Percentiles rank a stretch among this genome's conserved stretches.
Evolutionary conservation across 2,113 vertebrate species (phyloP).

Genomic region (Nettapus auritus): DNA sequence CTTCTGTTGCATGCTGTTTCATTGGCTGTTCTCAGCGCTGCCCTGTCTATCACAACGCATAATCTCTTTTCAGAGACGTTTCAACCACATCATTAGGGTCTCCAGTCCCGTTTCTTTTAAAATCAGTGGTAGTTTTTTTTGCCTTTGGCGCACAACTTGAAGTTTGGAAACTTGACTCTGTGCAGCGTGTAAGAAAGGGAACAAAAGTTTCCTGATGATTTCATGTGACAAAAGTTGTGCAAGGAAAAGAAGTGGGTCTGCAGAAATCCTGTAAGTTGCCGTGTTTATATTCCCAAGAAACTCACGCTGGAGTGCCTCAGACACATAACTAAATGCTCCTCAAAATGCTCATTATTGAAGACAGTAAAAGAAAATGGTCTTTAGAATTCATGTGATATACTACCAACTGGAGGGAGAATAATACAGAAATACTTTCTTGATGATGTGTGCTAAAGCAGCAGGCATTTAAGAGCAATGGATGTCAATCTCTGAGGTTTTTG

Average conservation of each 20-base stretch:
- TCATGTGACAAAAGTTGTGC: slow-evolving; percentile 33
- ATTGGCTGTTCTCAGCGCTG: slow-evolving; percentile 20
- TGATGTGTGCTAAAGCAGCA: slow-evolving; percentile 73
- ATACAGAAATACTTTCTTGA: slow-evolving; percentile 72
- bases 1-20: slow-evolving; percentile 58
- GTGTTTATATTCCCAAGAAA: slow-evolving; percentile 55
- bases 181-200: slow-evolving; percentile 20
- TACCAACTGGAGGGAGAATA: slow-evolving; percentile 71
- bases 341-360: slow-evolving; percentile 59
- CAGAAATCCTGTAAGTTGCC: slow-evolving; percentile 35
- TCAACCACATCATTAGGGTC: slow-evolving; percentile 32
- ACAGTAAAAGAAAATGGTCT: slow-evolving; percentile 59
- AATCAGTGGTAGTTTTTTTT: slow-evolving; percentile 7
- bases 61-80: slow-evolving; percentile 43
- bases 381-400: slow-evolving; percentile 62
- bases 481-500: slow-evolving; percentile 79
- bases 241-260: neutral
- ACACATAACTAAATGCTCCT: slow-evolving; percentile 52
- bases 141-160: neutral
- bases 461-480: slow-evolving; percentile 73
- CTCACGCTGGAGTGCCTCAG: slow-evolving; percentile 20
- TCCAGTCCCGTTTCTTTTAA: neutral
- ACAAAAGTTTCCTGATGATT: slow-evolving; percentile 19
- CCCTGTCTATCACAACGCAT: slow-evolving; percentile 36
- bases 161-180: slow-evolving; percentile 43